Base-by-base conservation (phyloP, 2,113 vertebrate species). In the Pluvialis apricaria region DNA sequence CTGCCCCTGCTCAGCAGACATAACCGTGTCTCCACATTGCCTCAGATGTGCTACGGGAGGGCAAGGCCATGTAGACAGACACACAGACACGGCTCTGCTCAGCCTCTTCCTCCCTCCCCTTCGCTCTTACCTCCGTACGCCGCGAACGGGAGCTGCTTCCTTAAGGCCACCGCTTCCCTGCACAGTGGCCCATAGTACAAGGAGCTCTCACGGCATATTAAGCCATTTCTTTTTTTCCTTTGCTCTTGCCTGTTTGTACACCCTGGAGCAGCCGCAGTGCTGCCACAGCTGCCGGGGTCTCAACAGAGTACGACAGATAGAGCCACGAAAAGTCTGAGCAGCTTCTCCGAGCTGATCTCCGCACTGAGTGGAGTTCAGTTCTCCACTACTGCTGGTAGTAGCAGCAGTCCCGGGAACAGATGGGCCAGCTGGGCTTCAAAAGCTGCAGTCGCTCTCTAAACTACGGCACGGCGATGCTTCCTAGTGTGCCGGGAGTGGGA, bases 271-370 rank as follows among this genome's bases (percentile, higher is more conserved):
- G 42, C 45, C 47, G 16, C 13, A 0, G 7, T n/a, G 40, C 34
- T 52, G 26, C 54, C 21, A 15, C 49, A 69, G n/a, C 32, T 52
- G 38, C 57, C 14, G 2, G 11, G 31, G n/a, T 29, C 76, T 86
- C 76, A 24, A 3, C 11, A 10, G 38, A 29, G 14, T 22, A 6
- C 0, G 0, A n/a, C 1, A 42, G 29, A 40, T 2, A 40, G 12
- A 26, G 19, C 32, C 28, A 9, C 11, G n/a, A 11, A 79, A 82
- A 31, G 26, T 52, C 69, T 25, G 42, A 84, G 86, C 69, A 75
- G 69, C 40, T 69, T 12, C 55, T 78, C 45, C 64, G 55, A 38
- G 69, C 77, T 61, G 61, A 68, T 25, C 55, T 44, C 84, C 52
- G 17, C 13, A 3, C 44, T 3, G 44, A 19, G 44, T 17, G 15